Evolutionary conservation across 2,797 vertebrate genomes (phyloP).

Genomic region (Trematomus bernacchii): DNA sequence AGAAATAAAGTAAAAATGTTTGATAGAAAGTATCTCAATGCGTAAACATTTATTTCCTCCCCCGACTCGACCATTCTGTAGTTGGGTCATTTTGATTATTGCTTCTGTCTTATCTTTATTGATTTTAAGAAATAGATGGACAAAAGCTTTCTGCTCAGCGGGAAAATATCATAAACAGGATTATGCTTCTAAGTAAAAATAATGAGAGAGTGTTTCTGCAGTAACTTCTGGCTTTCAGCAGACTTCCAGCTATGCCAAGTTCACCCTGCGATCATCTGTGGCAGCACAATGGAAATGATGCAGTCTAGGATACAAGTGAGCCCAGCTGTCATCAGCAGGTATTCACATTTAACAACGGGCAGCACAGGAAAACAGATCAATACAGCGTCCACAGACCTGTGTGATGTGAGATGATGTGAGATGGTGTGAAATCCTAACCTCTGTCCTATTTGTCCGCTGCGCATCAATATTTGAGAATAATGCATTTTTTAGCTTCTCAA

Average conservation of each 20-base stretch:
- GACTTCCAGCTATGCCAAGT: conserved; percentile 12
- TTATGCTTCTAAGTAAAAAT: conserved; percentile 19
- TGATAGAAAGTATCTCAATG: neutral
- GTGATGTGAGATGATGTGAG: conserved; percentile 1
- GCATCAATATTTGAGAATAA: conserved; percentile 52
- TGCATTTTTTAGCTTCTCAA: conserved; percentile 52
- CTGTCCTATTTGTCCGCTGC: conserved; percentile 43
- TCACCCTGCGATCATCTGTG: conserved; percentile 16
- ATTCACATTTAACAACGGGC: conserved; percentile 51
- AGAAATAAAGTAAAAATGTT: neutral
- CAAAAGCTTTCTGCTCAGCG: conserved; percentile 1
- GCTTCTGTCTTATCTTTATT: conserved; percentile 15
- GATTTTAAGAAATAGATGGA: conserved; percentile 36
- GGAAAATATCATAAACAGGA: conserved; percentile 28
- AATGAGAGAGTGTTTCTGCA: neutral
- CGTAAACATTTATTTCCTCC: neutral
- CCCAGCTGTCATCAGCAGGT: conserved; percentile 37
- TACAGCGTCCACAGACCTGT: conserved; percentile 40
- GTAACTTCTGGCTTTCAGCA: neutral
- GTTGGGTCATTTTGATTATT: conserved; percentile 13
- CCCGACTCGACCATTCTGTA: neutral
- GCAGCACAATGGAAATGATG: conserved; percentile 19
- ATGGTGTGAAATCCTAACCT: conserved; percentile 51
- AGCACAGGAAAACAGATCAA: conserved; percentile 65
- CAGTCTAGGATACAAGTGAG: conserved; percentile 19